A percentile compares a stretch with the other conserved stretches of the same genome.
phyloP scores from a whole-genome alignment of 2,797 vertebrate species.

The Graptemys geographica region DNA sequence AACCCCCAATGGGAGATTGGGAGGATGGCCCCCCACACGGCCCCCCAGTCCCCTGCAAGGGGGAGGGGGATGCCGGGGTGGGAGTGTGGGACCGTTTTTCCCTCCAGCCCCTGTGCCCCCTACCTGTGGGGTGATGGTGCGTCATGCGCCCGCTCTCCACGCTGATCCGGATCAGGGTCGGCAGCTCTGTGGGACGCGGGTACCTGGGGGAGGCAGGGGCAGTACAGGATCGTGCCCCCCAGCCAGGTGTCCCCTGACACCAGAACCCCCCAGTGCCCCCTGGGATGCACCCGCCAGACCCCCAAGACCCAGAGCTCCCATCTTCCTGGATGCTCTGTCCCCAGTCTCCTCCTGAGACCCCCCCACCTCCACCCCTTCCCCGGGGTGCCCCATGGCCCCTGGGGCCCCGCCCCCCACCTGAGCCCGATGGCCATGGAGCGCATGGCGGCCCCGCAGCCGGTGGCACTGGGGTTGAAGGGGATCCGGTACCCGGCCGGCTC shows the following conservation, averaged over 20 bases:
- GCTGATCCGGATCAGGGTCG: conserved; percentile 83
- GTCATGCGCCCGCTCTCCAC: conserved; percentile 90
- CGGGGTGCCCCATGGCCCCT: too few relatives aligned
- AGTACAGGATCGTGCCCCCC: neutral
- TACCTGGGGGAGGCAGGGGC: conserved; percentile 75
- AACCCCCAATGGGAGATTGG: too few relatives aligned
- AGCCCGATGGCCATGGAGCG: conserved; percentile 91
- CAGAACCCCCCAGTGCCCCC: too few relatives aligned
- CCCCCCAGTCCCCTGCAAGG: neutral
- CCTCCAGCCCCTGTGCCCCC: neutral
- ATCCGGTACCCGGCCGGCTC: conserved; percentile 83
- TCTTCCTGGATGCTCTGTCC: too few relatives aligned
- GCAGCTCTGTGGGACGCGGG: conserved; percentile 83
- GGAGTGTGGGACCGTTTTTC: too few relatives aligned
- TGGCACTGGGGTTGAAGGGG: conserved; percentile 83
- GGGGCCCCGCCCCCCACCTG: conserved; percentile 70
- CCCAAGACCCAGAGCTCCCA: too few relatives aligned
- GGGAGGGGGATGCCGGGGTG: too few relatives aligned
- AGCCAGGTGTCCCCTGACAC: too few relatives aligned
- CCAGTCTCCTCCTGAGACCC: too few relatives aligned
- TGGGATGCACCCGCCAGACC: too few relatives aligned
- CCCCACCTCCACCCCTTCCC: too few relatives aligned
- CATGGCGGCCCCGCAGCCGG: conserved; percentile 90
- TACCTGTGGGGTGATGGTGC: conserved; percentile 87
- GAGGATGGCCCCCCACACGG: too few relatives aligned